Conservation (phyloP, 2,113 vertebrate genomes). For the Pyrgilauda ruficollis region DNA sequence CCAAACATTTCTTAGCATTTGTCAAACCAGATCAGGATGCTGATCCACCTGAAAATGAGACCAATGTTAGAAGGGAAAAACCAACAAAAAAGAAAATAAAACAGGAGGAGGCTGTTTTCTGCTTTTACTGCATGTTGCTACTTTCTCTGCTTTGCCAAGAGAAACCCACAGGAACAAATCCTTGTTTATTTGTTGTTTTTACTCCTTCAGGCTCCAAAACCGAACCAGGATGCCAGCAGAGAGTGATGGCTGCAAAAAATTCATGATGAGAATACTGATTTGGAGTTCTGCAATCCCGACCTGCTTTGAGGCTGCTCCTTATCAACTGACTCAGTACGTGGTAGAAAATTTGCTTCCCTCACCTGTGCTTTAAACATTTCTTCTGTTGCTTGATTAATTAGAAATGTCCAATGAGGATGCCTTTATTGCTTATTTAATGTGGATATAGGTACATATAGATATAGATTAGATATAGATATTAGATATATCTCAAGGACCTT, state of each 20-base stretch:
- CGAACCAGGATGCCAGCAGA: background rate
- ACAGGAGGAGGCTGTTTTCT: background rate
- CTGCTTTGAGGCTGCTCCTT: background rate
- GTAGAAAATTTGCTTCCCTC: background rate
- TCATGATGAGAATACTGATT: background rate
- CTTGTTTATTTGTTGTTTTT: background rate
- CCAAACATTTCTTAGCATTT: background rate
- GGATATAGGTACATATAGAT: too few species aligned
- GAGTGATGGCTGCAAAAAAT: background rate
- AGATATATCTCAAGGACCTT: background rate
- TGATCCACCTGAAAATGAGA: background rate
- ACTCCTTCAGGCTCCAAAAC: background rate
- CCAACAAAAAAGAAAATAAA: background rate
- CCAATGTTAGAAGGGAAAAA: background rate
- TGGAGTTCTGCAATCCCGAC: background rate
- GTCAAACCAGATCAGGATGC: background rate
- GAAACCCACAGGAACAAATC: background rate
- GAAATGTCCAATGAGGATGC: background rate
- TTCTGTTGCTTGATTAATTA: background rate
- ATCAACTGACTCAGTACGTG: too few species aligned
- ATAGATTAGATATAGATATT: too few species aligned
- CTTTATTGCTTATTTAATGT: background rate
- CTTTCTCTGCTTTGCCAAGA: background rate
- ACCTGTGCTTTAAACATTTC: background rate
- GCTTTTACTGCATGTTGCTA: background rate